Conservation (phyloP, 2,113 vertebrate genomes). For the Lontra canadensis region DNA sequence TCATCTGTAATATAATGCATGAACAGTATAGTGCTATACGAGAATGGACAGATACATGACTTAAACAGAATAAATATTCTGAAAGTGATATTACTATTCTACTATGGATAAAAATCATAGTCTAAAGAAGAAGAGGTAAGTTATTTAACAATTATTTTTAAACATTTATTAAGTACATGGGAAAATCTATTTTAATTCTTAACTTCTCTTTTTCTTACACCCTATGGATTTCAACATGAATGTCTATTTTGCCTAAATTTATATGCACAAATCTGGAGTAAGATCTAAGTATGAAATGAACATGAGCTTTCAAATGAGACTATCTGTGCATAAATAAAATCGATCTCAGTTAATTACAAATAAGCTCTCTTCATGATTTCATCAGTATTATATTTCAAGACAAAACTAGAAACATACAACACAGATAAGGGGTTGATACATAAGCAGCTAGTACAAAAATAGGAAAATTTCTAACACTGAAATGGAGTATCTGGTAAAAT, state of each 20-base stretch:
- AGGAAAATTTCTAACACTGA: neutral
- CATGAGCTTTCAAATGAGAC: neutral
- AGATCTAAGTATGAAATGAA: neutral
- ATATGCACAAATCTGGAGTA: neutral
- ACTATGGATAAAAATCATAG: neutral
- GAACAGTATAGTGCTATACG: neutral
- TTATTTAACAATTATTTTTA: neutral
- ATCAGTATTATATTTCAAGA: neutral
- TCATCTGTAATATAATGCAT: neutral
- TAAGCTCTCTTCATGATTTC: neutral
- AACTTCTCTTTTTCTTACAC: neutral
- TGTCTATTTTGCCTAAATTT: neutral
- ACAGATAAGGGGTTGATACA: neutral
- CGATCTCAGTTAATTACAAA: neutral
- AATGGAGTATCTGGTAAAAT: neutral
- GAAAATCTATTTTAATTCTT: neutral
- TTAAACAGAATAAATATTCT: neutral
- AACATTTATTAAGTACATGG: neutral
- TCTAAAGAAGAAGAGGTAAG: neutral
- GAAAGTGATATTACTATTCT: neutral
- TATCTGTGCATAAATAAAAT: neutral
- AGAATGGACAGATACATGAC: neutral
- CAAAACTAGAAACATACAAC: neutral
- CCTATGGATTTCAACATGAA: neutral
- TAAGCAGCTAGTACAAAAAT: neutral